phyloP scores from a whole-genome alignment of 2,888 invertebrate species.

The Enchytraeus crypticus region DNA sequence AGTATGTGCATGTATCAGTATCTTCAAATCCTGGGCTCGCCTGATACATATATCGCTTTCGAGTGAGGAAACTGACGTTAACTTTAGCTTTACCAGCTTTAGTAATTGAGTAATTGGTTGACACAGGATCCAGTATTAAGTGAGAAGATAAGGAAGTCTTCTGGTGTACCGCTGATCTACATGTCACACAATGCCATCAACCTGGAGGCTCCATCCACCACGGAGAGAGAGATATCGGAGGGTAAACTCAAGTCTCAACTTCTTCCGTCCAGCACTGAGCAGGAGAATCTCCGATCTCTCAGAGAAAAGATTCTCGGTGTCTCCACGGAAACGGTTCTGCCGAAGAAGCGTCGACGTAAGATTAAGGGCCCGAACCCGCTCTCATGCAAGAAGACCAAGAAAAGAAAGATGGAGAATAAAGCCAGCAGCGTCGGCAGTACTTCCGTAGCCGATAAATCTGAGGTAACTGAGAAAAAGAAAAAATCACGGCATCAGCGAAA shows the following conservation, averaged over 20 bases:
- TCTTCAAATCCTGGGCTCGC: too few species aligned
- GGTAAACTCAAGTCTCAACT: too few species aligned
- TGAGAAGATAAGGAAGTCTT: conserved; percentile 56
- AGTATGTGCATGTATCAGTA: too few species aligned
- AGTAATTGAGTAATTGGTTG: too few species aligned
- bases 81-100: too few species aligned
- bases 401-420: too few species aligned
- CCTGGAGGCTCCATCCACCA: conserved; percentile 69
- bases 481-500: too few species aligned
- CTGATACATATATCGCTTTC: too few species aligned
- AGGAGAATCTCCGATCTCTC: conserved; percentile 41
- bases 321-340: conserved; percentile 15
- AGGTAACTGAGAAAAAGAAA: too few species aligned
- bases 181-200: conserved; percentile 75
- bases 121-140: conserved; percentile 72
- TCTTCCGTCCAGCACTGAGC: conserved; percentile 46
- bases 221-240: conserved; percentile 58
- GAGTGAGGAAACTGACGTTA: too few species aligned
- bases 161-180: conserved; percentile 74
- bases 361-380: conserved; percentile 71
- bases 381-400: conserved; percentile 67
- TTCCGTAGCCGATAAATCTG: too few species aligned
- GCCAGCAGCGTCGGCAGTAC: too few species aligned
- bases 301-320: conserved; percentile 43
- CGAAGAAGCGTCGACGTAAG: conserved; percentile 51